Evolutionary conservation across 1,140 invertebrate genomes (phyloP).

Genomic region (Aphelinus atriplicis): DNA sequence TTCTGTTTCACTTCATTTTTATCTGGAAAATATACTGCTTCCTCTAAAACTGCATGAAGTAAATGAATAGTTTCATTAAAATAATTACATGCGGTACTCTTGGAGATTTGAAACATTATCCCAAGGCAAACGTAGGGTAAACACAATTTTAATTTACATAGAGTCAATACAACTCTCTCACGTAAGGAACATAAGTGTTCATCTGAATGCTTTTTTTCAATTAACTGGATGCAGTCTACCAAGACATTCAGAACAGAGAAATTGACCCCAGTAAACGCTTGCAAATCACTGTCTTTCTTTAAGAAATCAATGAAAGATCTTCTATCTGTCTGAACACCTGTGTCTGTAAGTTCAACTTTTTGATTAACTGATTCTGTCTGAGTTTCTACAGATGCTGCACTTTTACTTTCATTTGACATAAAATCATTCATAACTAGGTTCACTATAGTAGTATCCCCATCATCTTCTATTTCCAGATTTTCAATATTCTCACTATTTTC

Average conservation of each 20-base stretch:
- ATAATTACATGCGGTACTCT: too few species aligned
- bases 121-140: too few species aligned
- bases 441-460: neutral
- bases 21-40: neutral
- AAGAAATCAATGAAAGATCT: neutral
- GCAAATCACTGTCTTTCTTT: neutral
- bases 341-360: neutral
- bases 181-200: too few species aligned
- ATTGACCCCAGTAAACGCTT: neutral
- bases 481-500: neutral
- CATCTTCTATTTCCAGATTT: neutral
- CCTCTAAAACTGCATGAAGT: too few species aligned
- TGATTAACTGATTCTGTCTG: neutral
- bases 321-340: neutral
- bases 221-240: too few species aligned
- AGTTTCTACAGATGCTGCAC: neutral
- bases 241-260: neutral
- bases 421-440: neutral
- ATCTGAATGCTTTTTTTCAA: too few species aligned
- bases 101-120: too few species aligned
- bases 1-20: neutral
- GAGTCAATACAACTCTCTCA: too few species aligned
- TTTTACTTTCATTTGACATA: too few species aligned
- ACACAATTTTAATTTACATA: too few species aligned
- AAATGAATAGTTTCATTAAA: too few species aligned